Conservation (phyloP, 2,797 vertebrate genomes). For the Natrix natrix region DNA sequence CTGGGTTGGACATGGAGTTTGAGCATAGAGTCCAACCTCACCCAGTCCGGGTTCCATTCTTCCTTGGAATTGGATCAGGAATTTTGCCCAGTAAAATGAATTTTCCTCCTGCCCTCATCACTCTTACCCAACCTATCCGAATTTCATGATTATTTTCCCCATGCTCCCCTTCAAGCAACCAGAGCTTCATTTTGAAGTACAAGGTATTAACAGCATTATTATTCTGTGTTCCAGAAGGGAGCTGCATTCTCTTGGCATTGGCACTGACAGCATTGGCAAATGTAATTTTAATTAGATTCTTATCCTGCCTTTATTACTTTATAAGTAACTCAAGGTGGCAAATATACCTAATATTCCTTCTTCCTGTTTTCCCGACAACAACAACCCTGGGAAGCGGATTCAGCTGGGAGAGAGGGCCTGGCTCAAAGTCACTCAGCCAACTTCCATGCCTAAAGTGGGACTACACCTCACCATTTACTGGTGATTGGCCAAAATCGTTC, state of each 20-base stretch:
- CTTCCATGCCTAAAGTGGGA: not conserved
- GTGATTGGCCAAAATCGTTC: too few relatives aligned
- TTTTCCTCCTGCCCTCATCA: not conserved
- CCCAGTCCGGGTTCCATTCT: not conserved
- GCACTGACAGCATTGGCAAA: too few relatives aligned
- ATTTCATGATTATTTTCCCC: not conserved
- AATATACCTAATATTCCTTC: not conserved
- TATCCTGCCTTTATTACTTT: not conserved
- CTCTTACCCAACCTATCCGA: fast-evolving
- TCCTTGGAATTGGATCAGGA: not conserved
- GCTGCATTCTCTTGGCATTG: not conserved
- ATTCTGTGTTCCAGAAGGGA: not conserved
- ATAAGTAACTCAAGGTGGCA: not conserved
- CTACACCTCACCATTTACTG: too few relatives aligned
- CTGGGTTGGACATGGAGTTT: not conserved
- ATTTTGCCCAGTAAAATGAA: not conserved
- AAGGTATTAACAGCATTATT: constrained; percentile 14
- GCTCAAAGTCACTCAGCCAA: not conserved
- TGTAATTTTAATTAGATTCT: not conserved
- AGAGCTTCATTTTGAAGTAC: not conserved
- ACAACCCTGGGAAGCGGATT: not conserved
- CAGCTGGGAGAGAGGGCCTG: not conserved
- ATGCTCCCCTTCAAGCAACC: not conserved
- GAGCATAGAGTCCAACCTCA: not conserved
- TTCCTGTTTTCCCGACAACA: not conserved